These are phyloP conservation scores for Mastacembelus armatus DNA, from an alignment of 2,797 vertebrate species.

Conservation along the genomic window DNA sequence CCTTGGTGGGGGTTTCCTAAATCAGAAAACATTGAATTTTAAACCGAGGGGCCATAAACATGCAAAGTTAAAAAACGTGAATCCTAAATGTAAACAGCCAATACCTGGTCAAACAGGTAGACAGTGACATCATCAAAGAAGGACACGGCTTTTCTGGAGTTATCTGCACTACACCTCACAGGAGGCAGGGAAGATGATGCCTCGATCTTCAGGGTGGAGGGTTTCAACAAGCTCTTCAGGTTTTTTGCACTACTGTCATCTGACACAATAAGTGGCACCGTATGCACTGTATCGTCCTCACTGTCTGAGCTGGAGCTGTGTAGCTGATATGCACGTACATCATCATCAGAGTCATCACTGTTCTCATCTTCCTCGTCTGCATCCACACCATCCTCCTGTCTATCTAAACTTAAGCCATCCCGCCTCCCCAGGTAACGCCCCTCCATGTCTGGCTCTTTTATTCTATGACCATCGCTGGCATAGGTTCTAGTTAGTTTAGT, in stretches of 20 bases:
- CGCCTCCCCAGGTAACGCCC: constrained; percentile 93
- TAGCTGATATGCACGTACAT: constrained; percentile 89
- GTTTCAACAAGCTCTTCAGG: constrained; percentile 92
- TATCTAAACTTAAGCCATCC: constrained; percentile 78
- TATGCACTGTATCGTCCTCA: constrained; percentile 86
- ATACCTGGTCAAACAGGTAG: constrained; percentile 97
- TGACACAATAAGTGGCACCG: constrained; percentile 90
- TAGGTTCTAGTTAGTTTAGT: constrained; percentile 84
- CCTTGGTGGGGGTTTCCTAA: constrained; percentile 98
- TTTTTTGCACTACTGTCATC: constrained; percentile 81
- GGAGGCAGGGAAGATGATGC: constrained; percentile 56
- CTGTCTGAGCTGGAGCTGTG: constrained; percentile 94
- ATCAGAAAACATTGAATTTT: background rate
- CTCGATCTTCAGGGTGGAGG: constrained; percentile 52
- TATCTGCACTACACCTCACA: constrained; percentile 48
- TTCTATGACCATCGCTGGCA: constrained; percentile 85
- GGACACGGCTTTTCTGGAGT: constrained; percentile 89
- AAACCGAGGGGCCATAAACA: background rate
- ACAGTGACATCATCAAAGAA: constrained; percentile 99
- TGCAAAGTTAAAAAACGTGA: background rate
- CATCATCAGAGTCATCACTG: constrained; percentile 95
- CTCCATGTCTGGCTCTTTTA: constrained; percentile 95
- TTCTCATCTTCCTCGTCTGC: constrained; percentile 97
- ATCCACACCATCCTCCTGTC: constrained; percentile 89
- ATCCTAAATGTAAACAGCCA: background rate